phyloP scores from a whole-genome alignment of 2,797 vertebrate genomes.

The Iguana delicatissima region DNA sequence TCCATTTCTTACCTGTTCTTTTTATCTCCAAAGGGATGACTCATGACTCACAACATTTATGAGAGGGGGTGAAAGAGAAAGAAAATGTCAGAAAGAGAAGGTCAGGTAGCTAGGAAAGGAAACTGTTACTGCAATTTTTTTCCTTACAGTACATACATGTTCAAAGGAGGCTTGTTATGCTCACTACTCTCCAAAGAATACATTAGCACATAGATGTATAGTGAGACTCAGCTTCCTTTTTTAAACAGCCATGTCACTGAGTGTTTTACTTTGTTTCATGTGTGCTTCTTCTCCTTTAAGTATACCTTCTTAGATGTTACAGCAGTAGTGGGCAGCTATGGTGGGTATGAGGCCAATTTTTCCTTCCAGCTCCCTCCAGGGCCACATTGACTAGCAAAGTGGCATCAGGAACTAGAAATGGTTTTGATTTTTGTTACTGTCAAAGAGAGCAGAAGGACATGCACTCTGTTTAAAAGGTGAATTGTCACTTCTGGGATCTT shows the following conservation, averaged over 20 bases:
- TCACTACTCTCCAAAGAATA: neutral
- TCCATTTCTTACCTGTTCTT: conserved; percentile 22
- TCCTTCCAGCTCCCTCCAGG: neutral
- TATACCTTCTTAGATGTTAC: neutral
- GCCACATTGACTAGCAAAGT: too few species aligned
- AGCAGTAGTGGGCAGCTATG: neutral
- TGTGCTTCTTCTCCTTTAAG: neutral
- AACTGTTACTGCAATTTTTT: neutral
- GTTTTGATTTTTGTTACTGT: too few species aligned
- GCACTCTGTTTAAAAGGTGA: too few species aligned
- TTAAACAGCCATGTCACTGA: neutral
- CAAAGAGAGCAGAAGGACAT: too few species aligned
- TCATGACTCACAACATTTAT: conserved; percentile 25
- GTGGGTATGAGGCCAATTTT: neutral
- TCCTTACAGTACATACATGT: neutral
- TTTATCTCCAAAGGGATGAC: conserved; percentile 20
- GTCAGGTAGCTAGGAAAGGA: neutral
- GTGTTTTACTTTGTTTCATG: neutral
- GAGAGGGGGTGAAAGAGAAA: neutral
- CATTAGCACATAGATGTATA: neutral
- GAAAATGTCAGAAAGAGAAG: conserved; percentile 10
- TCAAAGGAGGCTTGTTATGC: neutral
- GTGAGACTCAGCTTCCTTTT: neutral
- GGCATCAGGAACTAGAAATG: too few species aligned
- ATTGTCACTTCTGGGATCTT: too few species aligned